Evolutionary conservation across 2,113 vertebrate species (phyloP), one percentile per base, ranked within the genome.

Genomic region (Pampusana beccarii): DNA sequence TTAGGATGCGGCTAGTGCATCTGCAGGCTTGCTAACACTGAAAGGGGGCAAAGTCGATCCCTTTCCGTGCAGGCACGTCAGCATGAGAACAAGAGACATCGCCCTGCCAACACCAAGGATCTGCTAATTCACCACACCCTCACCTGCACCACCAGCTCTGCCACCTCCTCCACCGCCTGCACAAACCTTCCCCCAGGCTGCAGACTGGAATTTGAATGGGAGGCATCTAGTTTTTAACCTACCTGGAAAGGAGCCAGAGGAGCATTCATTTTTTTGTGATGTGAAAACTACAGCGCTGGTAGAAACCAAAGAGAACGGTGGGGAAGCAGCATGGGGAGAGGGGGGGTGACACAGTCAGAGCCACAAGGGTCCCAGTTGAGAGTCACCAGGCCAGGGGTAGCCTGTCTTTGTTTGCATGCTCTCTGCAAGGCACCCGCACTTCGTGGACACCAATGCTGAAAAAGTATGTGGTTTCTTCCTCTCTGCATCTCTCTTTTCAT

Each of bases 121-220:
- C 50, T 85, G 24, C 16, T 66, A 82, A 58, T 62, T 72, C 70
- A 74, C 70, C 2, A 6, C 81, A 82, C 42, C 66, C 48, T 88
- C 38, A 51, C 17, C 56, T 11, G 50, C 50, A 53, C 36, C 4
- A 7, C 50, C 51, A 58, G 42, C 38, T 83, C 66, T 20, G 61
- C 40, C 50, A 73, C 18, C 2, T 0, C 53, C 31, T 6, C 40
- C 50, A 73, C 18, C 2, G 0, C 53, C 31, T 6, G 6, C 34
- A 24, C 48, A n/a, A 77, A 69, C 31, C 50, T 51, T 66, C 56
- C 73, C 54, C 11, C 51, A 51, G 77, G 75, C 54, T 88, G 36
- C 2, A 86, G 54, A 60, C 67, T 70, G 3, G 1, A 78, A 58
- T 91, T 50, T 70, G 46, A 83, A 81, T 36, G 40, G 40, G 24